Conservation (phyloP, 2,797 vertebrate genomes). For the Sebastes nivosus region DNA sequence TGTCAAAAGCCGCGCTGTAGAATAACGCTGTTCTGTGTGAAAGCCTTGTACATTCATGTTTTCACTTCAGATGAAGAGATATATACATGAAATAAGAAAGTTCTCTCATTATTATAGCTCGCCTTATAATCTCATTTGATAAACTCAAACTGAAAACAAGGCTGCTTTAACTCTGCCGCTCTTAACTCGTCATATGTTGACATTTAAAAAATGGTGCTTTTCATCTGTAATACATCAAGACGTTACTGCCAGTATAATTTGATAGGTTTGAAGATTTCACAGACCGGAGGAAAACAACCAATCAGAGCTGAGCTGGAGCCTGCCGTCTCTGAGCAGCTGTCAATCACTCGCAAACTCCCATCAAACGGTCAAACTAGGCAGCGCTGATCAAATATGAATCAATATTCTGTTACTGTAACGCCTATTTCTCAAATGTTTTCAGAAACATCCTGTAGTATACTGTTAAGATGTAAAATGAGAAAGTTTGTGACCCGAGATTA, state of each 20-base stretch:
- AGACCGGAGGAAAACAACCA: no score
- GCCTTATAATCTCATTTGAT: background rate
- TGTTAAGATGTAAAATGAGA: no score
- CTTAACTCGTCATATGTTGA: background rate
- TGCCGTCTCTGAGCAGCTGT: no score
- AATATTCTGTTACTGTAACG: background rate
- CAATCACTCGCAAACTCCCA: background rate
- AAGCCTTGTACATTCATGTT: background rate
- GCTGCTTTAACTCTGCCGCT: background rate
- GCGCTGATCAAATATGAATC: background rate
- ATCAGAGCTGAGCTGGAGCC: no score
- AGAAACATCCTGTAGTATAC: no score
- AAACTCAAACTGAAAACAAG: background rate
- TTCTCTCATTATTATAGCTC: background rate
- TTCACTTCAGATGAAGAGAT: background rate
- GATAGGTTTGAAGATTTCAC: background rate
- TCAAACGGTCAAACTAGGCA: background rate
- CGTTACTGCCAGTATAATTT: background rate
- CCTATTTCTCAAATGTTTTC: background rate
- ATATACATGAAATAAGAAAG: background rate
- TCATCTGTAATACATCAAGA: background rate
- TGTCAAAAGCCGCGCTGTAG: constrained; percentile 7
- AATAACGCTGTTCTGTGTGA: background rate
- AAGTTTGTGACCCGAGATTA: no score
- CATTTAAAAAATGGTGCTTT: background rate